phyloP scores from a whole-genome alignment of 2,888 invertebrate species.

The Tetrapedia diversipes region DNA sequence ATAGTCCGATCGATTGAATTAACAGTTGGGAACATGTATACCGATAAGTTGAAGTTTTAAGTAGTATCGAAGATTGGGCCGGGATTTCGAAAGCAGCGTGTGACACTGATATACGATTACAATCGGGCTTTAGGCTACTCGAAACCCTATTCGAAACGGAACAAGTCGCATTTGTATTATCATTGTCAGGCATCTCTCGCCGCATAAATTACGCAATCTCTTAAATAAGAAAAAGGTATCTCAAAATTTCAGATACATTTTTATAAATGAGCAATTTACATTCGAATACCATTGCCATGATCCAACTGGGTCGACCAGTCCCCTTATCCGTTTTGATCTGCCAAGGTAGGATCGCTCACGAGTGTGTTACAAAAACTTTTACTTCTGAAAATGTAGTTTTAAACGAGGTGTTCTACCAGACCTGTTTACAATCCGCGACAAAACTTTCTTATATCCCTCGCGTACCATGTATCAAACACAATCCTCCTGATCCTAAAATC shows the following conservation, averaged over 20 bases:
- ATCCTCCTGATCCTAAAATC: too few relatives aligned
- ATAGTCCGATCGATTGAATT: not conserved
- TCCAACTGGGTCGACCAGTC: not conserved
- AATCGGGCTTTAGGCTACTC: not conserved
- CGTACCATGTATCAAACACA: too few relatives aligned
- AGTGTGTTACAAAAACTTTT: too few relatives aligned
- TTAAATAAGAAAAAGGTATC: not conserved
- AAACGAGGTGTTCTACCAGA: too few relatives aligned
- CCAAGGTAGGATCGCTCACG: too few relatives aligned
- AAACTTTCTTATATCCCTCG: too few relatives aligned
- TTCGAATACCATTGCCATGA: not conserved
- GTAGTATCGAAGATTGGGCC: not conserved
- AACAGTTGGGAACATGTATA: not conserved
- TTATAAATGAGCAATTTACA: not conserved
- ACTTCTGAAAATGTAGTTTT: too few relatives aligned
- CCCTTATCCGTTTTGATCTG: not conserved
- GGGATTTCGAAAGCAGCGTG: slow-evolving; percentile 1
- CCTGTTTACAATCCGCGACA: too few relatives aligned
- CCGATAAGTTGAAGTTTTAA: not conserved
- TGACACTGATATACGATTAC: slow-evolving; percentile 18
- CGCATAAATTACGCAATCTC: not conserved
- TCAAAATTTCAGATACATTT: not conserved
- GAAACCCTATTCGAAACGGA: not conserved
- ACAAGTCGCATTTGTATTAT: slow-evolving; percentile 1
- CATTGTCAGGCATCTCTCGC: not conserved